Evolutionary conservation across 2,797 vertebrate species (phyloP).

Genomic region (Melanotaenia nigrans): DNA sequence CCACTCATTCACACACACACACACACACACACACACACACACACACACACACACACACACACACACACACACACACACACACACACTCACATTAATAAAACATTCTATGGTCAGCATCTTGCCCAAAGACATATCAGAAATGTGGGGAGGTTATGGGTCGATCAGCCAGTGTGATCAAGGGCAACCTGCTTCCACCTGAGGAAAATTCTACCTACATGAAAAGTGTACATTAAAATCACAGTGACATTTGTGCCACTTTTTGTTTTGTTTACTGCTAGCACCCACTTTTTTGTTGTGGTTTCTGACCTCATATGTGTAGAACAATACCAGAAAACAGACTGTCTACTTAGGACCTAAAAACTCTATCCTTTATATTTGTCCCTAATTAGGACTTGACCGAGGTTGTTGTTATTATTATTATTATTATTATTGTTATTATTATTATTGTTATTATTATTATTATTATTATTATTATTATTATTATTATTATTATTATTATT

Average conservation of each 20-base stretch:
- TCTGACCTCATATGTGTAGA: constrained; percentile 1
- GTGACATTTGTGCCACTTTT: neutral
- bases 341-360: neutral
- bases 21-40: neutral
- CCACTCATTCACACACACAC: neutral
- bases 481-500: no score
- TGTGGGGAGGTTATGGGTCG: no score
- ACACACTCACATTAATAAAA: neutral
- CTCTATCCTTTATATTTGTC: constrained; percentile 18
- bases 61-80: neutral
- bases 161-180: no score
- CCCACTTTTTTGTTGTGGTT: neutral
- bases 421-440: neutral
- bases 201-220: neutral
- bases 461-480: neutral
- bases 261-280: constrained; percentile 7
- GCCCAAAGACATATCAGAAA: no score
- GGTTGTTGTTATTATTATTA: neutral
- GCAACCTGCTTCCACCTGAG: no score
- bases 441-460: neutral
- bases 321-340: neutral
- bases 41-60: no score
- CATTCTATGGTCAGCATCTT: neutral
- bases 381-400: constrained; percentile 4
- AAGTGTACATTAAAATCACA: neutral